A percentile compares a stretch with the other conserved stretches of the same genome.
These are phyloP conservation scores for Acanthurus lineatus DNA, from an alignment of 2,797 vertebrate species.

Conservation along the genomic window DNA sequence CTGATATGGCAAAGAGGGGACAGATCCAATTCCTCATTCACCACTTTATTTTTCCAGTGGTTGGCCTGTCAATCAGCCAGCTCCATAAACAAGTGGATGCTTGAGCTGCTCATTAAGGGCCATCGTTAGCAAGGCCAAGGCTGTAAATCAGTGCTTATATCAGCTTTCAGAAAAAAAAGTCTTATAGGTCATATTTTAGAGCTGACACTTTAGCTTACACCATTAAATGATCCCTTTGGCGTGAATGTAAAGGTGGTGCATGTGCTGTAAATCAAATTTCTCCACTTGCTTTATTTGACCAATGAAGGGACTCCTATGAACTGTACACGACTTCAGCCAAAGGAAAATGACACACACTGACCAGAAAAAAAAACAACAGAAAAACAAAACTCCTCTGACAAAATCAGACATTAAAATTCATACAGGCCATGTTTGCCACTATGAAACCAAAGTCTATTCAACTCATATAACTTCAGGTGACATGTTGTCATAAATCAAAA, in stretches of 20 bases:
- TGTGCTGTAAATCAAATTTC: conserved; percentile 65
- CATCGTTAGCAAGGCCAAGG: conserved; percentile 70
- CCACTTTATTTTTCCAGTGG: conserved; percentile 71
- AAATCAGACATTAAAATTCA: conserved; percentile 48
- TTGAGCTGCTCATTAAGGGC: conserved; percentile 76
- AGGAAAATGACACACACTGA: conserved; percentile 42
- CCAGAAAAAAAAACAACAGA: conserved; percentile 32
- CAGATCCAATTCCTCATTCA: conserved; percentile 78
- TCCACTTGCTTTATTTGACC: conserved; percentile 47
- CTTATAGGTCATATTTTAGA: conserved; percentile 91
- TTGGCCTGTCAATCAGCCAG: conserved; percentile 71
- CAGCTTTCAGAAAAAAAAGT: conserved; percentile 82
- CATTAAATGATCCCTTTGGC: conserved; percentile 70
- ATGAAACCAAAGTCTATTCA: conserved; percentile 55
- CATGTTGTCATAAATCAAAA: conserved; percentile 57
- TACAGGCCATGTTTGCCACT: conserved; percentile 35
- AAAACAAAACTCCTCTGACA: background rate
- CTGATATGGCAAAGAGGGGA: conserved; percentile 73
- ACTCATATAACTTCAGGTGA: conserved; percentile 47
- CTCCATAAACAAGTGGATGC: conserved; percentile 81
- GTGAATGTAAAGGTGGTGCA: conserved; percentile 56
- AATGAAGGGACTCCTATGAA: conserved; percentile 43
- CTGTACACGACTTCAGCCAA: conserved; percentile 40
- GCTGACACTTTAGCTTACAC: conserved; percentile 58
- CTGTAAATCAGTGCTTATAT: conserved; percentile 78